Base-by-base conservation (phyloP, 2,888 invertebrate genomes). In the Penaeus monodon region DNA sequence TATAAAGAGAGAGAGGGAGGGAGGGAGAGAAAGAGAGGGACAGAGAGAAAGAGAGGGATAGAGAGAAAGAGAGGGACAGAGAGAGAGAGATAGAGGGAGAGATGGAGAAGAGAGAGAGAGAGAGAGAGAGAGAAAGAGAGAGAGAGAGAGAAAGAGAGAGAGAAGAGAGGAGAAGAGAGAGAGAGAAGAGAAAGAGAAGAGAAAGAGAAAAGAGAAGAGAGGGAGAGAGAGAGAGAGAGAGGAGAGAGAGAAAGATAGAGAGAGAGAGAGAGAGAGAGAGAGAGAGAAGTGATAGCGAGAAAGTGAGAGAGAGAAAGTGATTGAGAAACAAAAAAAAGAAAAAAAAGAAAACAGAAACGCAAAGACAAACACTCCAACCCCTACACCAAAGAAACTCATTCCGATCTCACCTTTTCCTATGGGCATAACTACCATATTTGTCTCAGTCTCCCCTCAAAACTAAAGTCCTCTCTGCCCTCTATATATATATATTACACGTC, bases 381-480 rank as follows among this genome's bases (percentile, higher is more conserved):
- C 27, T 33, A 0, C 27, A 29, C 27, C 38, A 73, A 33, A 27
- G 49, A 17, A 20, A 57, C 17, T 1, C 14, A 17, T 1, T 57
- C 57, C 57, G 17, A 57, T 17, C 44, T 17, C 57, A 14, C 1
- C 17, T 17, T 57, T 57, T 20, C 57, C 57, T 57, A 57, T 57
- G 14, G 57, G 17, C 17, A 57, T 20, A 3, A 17, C 10, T 57
- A 14, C 57, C 57, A 17, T 17, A 57, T 57, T 57, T 14, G 17
- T 57, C 17, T 17, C 17, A 57, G 57, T 57, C 4, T 2, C 17
- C 10, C 17, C 57, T 57, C 14, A 49, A 49, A 49, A 10, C 49
- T 1, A 14, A 10, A 57, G 14, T 1, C 17, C 0, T 57, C 2
- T 2, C 57, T 12, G 14, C 0, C 3, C 57, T 17, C 3, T 17